A percentile compares a stretch with the other conserved stretches of the same genome.
phyloP scores from a whole-genome alignment of 2,888 invertebrate species.

The Scaptomyza polygonia region DNA sequence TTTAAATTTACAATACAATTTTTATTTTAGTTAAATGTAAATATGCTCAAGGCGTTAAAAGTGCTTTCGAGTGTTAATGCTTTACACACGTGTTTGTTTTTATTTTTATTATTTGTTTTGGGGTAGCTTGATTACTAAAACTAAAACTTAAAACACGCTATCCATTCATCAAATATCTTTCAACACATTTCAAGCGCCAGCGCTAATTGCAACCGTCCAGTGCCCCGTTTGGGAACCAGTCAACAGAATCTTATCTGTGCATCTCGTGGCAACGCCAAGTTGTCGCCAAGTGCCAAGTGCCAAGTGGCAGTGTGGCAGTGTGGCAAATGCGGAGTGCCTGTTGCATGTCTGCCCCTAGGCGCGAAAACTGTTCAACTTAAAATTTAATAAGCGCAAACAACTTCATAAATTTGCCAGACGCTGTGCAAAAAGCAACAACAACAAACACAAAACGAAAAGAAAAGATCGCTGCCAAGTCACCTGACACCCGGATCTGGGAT shows the following conservation, averaged over 20 bases:
- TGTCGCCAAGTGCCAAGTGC: conserved; percentile 74
- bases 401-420: conserved; percentile 71
- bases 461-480: conserved; percentile 48
- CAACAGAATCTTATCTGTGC: conserved; percentile 74
- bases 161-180: conserved; percentile 76
- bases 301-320: conserved; percentile 44
- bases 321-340: conserved; percentile 34
- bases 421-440: conserved; percentile 9
- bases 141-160: conserved; percentile 46
- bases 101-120: too few relatives aligned
- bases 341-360: conserved; percentile 61
- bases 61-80: background rate
- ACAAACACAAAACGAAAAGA: conserved; percentile 7
- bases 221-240: conserved; percentile 40
- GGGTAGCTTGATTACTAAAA: conserved; percentile 7
- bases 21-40: background rate
- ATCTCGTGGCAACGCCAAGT: conserved; percentile 71
- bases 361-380: conserved; percentile 67
- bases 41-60: background rate
- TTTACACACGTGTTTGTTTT: conserved; percentile 10
- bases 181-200: conserved; percentile 73
- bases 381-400: conserved; percentile 77
- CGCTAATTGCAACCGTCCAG: conserved; percentile 63
- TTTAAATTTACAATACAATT: background rate
- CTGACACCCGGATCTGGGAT: conserved; percentile 35